These are phyloP conservation scores for Phalacrocorax aristotelis DNA, from an alignment of 2,113 vertebrate genomes.

Conservation along the genomic window DNA sequence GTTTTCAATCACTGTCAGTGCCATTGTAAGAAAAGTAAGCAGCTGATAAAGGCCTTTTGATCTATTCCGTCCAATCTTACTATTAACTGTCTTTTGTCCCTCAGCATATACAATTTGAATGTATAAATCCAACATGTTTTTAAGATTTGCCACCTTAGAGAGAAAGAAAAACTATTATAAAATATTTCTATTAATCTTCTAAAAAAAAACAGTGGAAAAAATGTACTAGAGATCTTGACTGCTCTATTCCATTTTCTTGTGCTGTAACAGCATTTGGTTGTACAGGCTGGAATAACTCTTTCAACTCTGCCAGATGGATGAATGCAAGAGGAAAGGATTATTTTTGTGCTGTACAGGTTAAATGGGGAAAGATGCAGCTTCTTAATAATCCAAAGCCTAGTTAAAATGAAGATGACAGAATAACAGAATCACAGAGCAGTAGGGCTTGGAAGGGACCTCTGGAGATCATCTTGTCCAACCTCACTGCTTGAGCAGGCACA, in stretches of 20 bases:
- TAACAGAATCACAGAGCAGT: too few relatives aligned
- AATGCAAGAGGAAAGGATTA: neutral
- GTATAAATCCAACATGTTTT: neutral
- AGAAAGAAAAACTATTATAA: neutral
- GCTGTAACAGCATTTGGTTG: neutral
- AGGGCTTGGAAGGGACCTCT: too few relatives aligned
- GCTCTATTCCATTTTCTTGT: neutral
- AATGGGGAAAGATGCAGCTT: neutral
- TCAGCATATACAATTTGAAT: neutral
- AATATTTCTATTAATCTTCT: neutral
- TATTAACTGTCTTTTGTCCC: neutral
- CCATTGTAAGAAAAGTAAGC: neutral
- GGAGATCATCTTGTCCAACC: too few relatives aligned
- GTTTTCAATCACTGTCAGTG: constrained; percentile 31
- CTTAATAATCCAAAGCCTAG: neutral
- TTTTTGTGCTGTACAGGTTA: neutral
- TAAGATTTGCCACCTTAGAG: neutral
- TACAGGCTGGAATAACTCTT: neutral
- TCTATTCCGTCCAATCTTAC: neutral
- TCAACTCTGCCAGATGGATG: neutral
- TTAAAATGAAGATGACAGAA: neutral
- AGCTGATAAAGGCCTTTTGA: constrained; percentile 31
- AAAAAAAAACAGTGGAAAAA: neutral
- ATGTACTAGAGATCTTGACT: neutral
- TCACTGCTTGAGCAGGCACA: too few relatives aligned